A percentile compares a stretch with the other conserved stretches of the same genome.
Evolutionary conservation across 2,113 vertebrate species (phyloP).

Genomic region (Amazona guildingii): DNA sequence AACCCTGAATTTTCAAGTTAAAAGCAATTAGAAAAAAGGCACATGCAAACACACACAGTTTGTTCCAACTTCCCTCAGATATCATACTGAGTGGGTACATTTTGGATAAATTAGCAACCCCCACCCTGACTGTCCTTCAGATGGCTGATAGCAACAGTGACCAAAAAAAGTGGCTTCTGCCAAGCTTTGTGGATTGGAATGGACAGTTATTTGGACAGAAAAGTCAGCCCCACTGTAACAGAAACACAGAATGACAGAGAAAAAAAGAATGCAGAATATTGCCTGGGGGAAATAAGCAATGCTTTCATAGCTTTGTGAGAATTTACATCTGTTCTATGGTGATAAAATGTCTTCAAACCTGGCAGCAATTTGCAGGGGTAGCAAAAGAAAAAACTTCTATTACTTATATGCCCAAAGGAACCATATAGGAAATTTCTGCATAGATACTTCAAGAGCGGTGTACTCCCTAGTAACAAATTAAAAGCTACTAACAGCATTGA

Average conservation of each 20-base stretch:
- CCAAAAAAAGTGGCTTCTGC: constrained; percentile 13
- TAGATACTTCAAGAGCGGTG: neutral
- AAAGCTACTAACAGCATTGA: neutral
- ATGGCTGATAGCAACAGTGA: neutral
- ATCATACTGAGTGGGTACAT: neutral
- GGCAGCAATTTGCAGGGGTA: neutral
- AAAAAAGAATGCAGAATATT: constrained; percentile 50
- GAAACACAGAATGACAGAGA: constrained; percentile 44
- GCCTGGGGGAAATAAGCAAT: constrained; percentile 39
- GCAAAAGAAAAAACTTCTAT: neutral
- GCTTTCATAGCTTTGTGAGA: constrained; percentile 22
- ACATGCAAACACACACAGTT: neutral
- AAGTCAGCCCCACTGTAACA: neutral
- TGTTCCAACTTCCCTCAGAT: neutral
- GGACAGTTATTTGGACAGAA: constrained; percentile 11
- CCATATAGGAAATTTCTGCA: neutral
- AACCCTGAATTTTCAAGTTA: neutral
- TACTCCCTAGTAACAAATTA: neutral
- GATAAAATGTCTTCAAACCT: neutral
- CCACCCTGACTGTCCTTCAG: neutral
- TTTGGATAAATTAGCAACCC: neutral
- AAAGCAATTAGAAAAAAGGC: neutral
- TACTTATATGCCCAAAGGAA: neutral
- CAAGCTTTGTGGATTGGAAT: constrained; percentile 31
- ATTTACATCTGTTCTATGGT: constrained; percentile 47